phyloP scores from a whole-genome alignment of 2,888 invertebrate species.

The Lasioglossum morio region DNA sequence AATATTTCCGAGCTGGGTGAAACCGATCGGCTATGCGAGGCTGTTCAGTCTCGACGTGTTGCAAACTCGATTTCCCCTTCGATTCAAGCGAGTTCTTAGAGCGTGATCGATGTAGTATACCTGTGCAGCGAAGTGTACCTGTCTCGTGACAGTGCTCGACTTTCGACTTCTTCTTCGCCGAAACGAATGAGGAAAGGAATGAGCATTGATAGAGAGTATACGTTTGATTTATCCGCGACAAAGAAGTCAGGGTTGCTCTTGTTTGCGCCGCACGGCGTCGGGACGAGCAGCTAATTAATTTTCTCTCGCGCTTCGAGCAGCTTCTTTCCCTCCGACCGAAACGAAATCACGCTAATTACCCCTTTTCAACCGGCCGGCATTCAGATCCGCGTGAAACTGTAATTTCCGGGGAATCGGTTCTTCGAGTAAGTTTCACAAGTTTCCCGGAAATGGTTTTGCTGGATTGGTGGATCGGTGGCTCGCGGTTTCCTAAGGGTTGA shows the following conservation, averaged over 20 bases:
- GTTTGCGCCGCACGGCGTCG: neutral
- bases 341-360: constrained; percentile 52
- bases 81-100: neutral
- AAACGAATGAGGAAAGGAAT: no score
- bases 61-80: constrained; percentile 3
- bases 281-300: constrained; percentile 42
- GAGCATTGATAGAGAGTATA: neutral
- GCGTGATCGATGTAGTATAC: neutral
- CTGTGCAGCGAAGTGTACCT: neutral
- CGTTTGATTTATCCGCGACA: constrained; percentile 9
- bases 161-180: neutral
- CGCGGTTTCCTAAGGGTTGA: constrained; percentile 3
- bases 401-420: constrained; percentile 16
- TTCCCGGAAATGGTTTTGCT: constrained; percentile 15
- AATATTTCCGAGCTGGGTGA: neutral
- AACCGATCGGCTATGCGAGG: constrained; percentile 1
- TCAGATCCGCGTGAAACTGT: constrained; percentile 40
- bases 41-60: constrained; percentile 25
- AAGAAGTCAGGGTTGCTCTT: neutral
- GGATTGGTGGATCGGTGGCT: constrained; percentile 12
- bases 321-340: constrained; percentile 17
- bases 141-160: neutral
- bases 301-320: constrained; percentile 12
- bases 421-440: constrained; percentile 30
- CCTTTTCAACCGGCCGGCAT: constrained; percentile 26